A percentile compares a stretch with the other conserved stretches of the same genome.
Evolutionary conservation across 64 coral and sea anemone species (phyloP).

Genomic region (Exaiptasia diaphana): DNA sequence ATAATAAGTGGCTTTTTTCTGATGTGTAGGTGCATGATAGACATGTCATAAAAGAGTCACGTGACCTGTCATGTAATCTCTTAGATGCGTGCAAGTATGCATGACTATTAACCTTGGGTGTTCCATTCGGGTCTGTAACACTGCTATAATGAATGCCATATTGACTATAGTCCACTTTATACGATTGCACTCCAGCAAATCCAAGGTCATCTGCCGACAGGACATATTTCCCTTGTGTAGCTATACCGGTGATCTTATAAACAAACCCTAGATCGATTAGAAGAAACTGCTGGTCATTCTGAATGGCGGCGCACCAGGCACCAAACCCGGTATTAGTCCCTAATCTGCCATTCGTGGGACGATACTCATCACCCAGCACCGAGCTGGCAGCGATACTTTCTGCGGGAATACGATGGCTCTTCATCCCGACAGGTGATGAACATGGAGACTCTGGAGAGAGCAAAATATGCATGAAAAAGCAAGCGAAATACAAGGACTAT

Average conservation of each 20-base stretch:
- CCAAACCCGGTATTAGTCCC: slow-evolving; percentile 41
- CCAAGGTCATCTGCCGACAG: slow-evolving; percentile 36
- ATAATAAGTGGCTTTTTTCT: too few relatives aligned
- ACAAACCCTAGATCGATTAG: slow-evolving; percentile 55
- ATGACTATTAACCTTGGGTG: too few relatives aligned
- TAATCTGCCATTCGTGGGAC: slow-evolving; percentile 51
- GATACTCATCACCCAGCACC: slow-evolving; percentile 18
- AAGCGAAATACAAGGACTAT: too few relatives aligned
- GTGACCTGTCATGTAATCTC: too few relatives aligned
- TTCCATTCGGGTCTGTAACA: too few relatives aligned
- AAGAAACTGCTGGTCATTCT: slow-evolving; percentile 36
- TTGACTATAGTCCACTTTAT: too few relatives aligned
- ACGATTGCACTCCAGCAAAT: slow-evolving; percentile 48
- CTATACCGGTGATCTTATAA: slow-evolving; percentile 35
- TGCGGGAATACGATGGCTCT: background rate
- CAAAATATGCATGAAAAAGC: too few relatives aligned
- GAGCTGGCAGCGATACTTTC: slow-evolving; percentile 44
- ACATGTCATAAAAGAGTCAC: too few relatives aligned
- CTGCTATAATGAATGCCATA: too few relatives aligned
- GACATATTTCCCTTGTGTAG: slow-evolving; percentile 56
- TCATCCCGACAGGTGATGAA: slow-evolving; percentile 40
- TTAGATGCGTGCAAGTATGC: too few relatives aligned
- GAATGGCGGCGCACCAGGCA: slow-evolving; percentile 52
- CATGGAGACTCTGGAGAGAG: background rate
- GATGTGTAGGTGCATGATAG: too few relatives aligned